phyloP scores from a whole-genome alignment of 2,797 vertebrate genomes.

The Percopsis omiscomaycus region DNA sequence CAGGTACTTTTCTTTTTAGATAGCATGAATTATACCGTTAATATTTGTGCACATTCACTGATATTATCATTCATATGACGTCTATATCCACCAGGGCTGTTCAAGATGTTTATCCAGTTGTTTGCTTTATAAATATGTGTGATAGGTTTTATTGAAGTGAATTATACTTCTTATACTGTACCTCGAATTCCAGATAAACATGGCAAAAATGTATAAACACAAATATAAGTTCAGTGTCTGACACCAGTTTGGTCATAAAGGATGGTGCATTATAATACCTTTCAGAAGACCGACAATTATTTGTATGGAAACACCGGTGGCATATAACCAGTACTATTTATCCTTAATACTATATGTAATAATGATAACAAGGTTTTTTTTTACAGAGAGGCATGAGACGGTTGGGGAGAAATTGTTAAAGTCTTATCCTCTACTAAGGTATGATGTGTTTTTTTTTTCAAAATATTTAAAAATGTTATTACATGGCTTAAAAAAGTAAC shows the following conservation, averaged over 20 bases:
- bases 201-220: no score
- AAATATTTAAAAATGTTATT: neutral
- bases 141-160: constrained; percentile 6
- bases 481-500: neutral
- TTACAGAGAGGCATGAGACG: constrained; percentile 81
- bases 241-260: no score
- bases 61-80: constrained; percentile 20
- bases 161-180: constrained; percentile 8
- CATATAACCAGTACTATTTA: neutral
- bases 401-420: constrained; percentile 84
- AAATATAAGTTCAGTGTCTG: no score
- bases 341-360: neutral
- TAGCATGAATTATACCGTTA: neutral
- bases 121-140: neutral
- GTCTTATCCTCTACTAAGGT: constrained; percentile 84
- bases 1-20: constrained; percentile 71
- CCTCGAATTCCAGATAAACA: no score
- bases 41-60: neutral
- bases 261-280: no score
- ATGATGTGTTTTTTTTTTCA: constrained; percentile 24
- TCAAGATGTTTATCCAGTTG: neutral
- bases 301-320: no score
- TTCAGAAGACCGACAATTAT: no score
- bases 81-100: neutral
- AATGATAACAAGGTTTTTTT: constrained; percentile 12